A percentile compares a stretch with the other conserved stretches of the same genome.
These are phyloP conservation scores for Bombus waltoni DNA, from an alignment of 1,140 invertebrate genomes.

Conservation along the genomic window DNA sequence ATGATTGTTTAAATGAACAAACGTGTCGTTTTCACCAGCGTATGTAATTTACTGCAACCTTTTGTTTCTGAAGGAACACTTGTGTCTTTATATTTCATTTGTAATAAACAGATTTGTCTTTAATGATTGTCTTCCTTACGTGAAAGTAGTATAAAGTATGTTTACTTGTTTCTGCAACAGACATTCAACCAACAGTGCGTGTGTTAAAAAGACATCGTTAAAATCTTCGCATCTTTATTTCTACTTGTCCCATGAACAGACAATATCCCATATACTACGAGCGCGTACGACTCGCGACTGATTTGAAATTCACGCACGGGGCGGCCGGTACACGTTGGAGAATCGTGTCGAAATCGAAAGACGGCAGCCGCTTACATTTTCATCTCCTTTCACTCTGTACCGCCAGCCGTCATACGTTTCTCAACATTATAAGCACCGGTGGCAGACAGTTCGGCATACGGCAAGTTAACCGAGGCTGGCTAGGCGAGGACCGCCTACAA, in stretches of 20 bases:
- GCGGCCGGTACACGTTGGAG: not conserved
- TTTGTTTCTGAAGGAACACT: no score
- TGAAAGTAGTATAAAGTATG: no score
- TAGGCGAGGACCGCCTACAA: constrained; percentile 32
- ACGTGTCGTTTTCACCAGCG: no score
- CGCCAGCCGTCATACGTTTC: constrained; percentile 51
- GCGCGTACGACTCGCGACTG: not conserved
- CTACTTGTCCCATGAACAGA: not conserved
- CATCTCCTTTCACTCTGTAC: constrained; percentile 45
- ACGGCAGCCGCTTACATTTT: constrained; percentile 6
- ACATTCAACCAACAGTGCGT: not conserved
- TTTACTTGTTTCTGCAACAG: no score
- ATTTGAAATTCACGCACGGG: not conserved
- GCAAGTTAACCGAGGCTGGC: constrained; percentile 5
- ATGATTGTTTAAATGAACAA: no score
- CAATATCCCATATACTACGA: not conserved
- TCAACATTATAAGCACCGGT: constrained; percentile 44
- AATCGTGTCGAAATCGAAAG: not conserved
- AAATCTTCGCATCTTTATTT: not conserved
- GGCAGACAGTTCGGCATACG: constrained; percentile 38
- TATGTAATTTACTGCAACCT: no score
- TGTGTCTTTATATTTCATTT: no score
- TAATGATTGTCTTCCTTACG: no score
- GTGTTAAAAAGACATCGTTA: not conserved
- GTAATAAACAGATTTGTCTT: no score